A percentile compares a stretch with the other conserved stretches of the same genome.
Conservation (phyloP, 2,113 vertebrate genomes). For the Alouatta palliata region DNA sequence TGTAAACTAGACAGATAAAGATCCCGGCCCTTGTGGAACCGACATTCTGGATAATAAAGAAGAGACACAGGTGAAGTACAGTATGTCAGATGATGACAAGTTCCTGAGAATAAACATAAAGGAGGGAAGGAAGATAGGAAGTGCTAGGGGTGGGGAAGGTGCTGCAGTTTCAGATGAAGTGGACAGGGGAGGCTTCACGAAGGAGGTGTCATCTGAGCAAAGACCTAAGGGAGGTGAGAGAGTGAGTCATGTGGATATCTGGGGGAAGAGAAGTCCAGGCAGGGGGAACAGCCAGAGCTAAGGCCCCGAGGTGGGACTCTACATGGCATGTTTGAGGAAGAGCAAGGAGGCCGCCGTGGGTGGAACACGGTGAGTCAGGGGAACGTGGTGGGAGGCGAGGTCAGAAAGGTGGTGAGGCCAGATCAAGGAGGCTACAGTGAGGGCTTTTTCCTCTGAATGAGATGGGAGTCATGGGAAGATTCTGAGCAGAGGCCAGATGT, state of each 20-base stretch:
- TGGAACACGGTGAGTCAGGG: neutral
- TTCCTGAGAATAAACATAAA: constrained; percentile 40
- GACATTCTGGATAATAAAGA: constrained; percentile 40
- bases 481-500: neutral
- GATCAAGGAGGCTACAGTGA: neutral
- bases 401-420: neutral
- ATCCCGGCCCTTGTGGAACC: neutral
- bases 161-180: constrained; percentile 23
- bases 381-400: neutral
- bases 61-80: neutral
- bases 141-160: neutral
- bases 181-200: neutral
- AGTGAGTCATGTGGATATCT: neutral
- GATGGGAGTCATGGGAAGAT: neutral
- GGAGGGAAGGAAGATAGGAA: neutral
- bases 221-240: neutral
- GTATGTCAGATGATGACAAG: neutral
- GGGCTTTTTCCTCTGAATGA: neutral
- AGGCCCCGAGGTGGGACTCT: neutral
- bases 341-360: neutral
- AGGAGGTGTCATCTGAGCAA: constrained; percentile 9
- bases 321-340: neutral
- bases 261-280: constrained; percentile 18
- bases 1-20: neutral
- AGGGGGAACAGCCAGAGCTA: neutral